A percentile compares a stretch with the other conserved stretches of the same genome.
Conservation (phyloP, 2,797 vertebrate genomes). For the Sparidentex hasta region DNA sequence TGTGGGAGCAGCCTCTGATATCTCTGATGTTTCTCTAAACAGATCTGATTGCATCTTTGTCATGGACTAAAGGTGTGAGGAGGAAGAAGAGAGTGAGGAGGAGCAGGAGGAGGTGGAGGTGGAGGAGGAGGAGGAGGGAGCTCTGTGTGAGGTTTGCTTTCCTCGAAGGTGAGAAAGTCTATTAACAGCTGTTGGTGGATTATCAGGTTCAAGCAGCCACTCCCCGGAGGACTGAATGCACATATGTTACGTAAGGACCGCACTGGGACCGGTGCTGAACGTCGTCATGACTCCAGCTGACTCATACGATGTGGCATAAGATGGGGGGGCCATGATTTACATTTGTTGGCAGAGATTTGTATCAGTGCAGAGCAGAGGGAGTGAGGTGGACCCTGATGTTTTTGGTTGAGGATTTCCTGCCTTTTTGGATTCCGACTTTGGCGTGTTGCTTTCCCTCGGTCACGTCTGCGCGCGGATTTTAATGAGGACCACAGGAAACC, state of each 20-base stretch:
- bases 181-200: conserved; percentile 51
- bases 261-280: conserved; percentile 43
- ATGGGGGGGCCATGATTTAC: conserved; percentile 10
- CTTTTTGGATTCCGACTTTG: conserved; percentile 2
- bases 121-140: background rate
- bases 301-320: conserved; percentile 36
- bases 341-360: background rate
- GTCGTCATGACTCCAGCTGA: conserved; percentile 49
- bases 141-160: conserved; percentile 27
- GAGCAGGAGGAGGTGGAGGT: background rate
- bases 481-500: conserved; percentile 28
- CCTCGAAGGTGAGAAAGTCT: conserved; percentile 61
- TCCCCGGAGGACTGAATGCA: conserved; percentile 47
- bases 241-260: conserved; percentile 33
- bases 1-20: conserved; percentile 21
- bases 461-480: conserved; percentile 18
- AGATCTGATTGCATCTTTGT: conserved; percentile 48
- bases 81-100: background rate
- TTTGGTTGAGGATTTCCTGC: conserved; percentile 8
- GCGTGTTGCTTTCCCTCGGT: background rate
- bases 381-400: conserved; percentile 5
- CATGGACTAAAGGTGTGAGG: conserved; percentile 48
- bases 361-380: background rate
- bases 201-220: conserved; percentile 39
- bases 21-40: conserved; percentile 44